Evolutionary conservation across 2,797 vertebrate genomes (phyloP), one percentile per base, ranked within the genome.

Genomic region (Acrossocheilus wenchowensis): DNA sequence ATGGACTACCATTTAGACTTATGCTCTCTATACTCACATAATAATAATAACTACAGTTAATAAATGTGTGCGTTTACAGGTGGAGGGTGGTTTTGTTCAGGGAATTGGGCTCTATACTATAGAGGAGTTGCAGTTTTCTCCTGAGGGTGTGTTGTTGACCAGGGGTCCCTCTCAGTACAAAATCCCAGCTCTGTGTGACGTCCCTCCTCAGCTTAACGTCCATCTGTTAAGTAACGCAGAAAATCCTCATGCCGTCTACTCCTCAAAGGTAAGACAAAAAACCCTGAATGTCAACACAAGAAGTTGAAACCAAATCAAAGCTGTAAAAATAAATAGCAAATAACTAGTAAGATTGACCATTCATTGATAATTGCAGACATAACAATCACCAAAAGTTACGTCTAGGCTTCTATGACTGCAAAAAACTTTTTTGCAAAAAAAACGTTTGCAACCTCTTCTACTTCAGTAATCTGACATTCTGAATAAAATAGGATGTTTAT

Each of bases 61-160:
- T 77, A 78, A 43, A 23, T 74, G 19, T 71, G n/a, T 69, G 19
- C 54, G 36, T 69, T 79, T 74, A 73, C 87, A 95, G 95, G 62
- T 95, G 72, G 96, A 97, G 91, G 96, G 96, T 43, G 94, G 90
- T 11, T 96, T 96, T 60, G 83, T 93, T 48, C 95, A 96, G 86
- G 95, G 94, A 12, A 79, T 95, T 84, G 94, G 95, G 11, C 91
- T 96, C 2, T 95, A 93, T 81, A 95, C 93, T 41, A 89, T 81
- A 45, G 95, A 96, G 89, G 94, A 96, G 88, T 87, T 96, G 62
- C 92, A 94, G 82, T 96, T 95, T 89, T 95, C 95, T 4, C 92
- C 94, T 0, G 90, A 93, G 81, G 96, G 95, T 6, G 87, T 92
- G 34, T 93, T 96, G 77, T 89, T 94, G 84, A 95, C 94, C 80